phyloP scores from a whole-genome alignment of 2,888 invertebrate species.

The Monoplex corrugatus region DNA sequence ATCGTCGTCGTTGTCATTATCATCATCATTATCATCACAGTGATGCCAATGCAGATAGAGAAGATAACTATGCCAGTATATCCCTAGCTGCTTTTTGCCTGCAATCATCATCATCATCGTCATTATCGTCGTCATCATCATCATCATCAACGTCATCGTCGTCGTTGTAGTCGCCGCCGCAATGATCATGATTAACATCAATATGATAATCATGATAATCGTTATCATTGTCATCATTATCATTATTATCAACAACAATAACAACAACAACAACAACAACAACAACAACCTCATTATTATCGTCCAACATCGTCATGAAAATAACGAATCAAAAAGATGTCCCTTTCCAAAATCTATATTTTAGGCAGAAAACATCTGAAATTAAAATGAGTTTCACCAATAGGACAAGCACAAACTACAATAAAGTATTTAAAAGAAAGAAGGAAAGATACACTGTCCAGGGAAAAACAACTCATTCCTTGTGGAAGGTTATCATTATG shows the following conservation, averaged over 20 bases:
- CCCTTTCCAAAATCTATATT: too few relatives aligned
- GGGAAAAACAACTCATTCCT: too few relatives aligned
- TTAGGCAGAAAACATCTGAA: too few relatives aligned
- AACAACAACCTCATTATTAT: background rate
- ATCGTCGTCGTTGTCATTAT: background rate
- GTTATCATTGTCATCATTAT: background rate
- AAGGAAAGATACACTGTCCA: too few relatives aligned
- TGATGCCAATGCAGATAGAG: background rate
- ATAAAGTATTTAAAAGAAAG: too few relatives aligned
- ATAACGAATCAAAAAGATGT: background rate
- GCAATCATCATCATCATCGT: slow-evolving; percentile 22
- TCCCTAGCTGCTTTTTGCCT: background rate
- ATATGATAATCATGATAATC: background rate
- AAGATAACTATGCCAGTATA: background rate
- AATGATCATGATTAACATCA: background rate
- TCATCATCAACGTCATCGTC: slow-evolving; percentile 34
- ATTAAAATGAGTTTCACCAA: too few relatives aligned
- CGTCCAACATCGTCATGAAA: background rate
- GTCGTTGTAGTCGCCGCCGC: background rate
- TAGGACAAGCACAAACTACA: too few relatives aligned
- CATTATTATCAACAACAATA: background rate
- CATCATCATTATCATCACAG: background rate
- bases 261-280: background rate
- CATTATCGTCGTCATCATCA: slow-evolving; percentile 39
- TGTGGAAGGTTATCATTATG: too few relatives aligned